These are phyloP conservation scores for Cancer borealis DNA, from an alignment of 2,888 invertebrate genomes.

Conservation along the genomic window DNA sequence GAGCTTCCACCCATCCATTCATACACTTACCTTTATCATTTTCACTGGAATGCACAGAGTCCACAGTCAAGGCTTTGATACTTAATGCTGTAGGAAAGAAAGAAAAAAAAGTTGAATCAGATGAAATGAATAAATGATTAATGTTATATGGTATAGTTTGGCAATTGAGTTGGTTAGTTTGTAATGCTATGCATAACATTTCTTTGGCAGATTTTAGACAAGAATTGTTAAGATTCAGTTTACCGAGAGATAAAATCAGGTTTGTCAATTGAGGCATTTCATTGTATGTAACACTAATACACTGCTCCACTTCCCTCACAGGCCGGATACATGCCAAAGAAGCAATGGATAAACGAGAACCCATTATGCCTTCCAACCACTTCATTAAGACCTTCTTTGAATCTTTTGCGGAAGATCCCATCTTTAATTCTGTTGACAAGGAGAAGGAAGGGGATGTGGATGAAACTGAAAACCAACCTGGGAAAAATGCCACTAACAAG, in stretches of 20 bases:
- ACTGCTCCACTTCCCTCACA: constrained; percentile 6
- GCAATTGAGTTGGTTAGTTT: no score
- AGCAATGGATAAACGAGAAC: constrained; percentile 85
- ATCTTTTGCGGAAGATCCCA: constrained; percentile 93
- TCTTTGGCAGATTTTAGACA: background rate
- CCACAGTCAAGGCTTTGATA: background rate
- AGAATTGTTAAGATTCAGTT: background rate
- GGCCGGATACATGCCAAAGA: constrained; percentile 87
- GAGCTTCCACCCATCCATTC: background rate
- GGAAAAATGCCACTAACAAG: constrained; percentile 74
- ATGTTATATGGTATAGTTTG: no score
- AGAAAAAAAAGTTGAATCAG: no score
- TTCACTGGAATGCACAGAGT: background rate
- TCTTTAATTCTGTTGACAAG: constrained; percentile 81
- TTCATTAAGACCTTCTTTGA: constrained; percentile 93
- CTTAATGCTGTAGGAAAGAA: no score
- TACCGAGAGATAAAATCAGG: background rate
- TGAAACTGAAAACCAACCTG: constrained; percentile 71
- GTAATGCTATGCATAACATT: background rate
- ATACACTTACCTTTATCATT: background rate
- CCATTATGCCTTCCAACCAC: constrained; percentile 90
- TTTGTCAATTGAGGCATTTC: background rate
- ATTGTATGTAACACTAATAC: constrained; percentile 23
- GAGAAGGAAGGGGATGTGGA: constrained; percentile 80
- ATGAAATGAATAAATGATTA: no score